Conservation (phyloP, 2,888 invertebrate genomes). For the Gisinianus flammeolus region DNA sequence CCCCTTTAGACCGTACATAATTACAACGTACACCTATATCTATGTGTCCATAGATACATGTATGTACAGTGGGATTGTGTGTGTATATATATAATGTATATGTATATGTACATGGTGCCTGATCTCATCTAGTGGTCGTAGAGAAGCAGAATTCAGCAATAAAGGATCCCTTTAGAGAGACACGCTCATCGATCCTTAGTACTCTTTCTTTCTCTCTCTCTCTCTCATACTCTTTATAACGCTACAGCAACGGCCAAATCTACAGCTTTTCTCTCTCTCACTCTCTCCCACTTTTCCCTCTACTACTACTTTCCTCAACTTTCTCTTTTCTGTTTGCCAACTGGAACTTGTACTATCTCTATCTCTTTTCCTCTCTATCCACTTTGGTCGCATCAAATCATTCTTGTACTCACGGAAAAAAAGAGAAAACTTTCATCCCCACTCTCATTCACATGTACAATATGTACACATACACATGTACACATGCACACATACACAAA, state of each 20-base stretch:
- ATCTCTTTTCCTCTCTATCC: constrained; percentile 2
- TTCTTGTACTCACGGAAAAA: background rate
- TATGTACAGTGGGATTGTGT: no score
- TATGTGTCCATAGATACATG: no score
- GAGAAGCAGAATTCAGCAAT: constrained; percentile 40
- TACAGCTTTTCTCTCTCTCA: background rate
- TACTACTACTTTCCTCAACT: constrained; percentile 30
- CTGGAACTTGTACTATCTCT: constrained; percentile 14
- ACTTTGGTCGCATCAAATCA: constrained; percentile 34
- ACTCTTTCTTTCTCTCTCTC: constrained; percentile 20
- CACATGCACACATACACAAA: no score
- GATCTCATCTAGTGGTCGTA: constrained; percentile 37
- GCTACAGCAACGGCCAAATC: no score
- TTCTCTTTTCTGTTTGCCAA: constrained; percentile 38
- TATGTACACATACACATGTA: no score
- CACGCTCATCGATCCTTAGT: constrained; percentile 40
- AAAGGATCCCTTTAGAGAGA: constrained; percentile 38
- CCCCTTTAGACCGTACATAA: no score
- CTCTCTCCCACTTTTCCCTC: constrained; percentile 22
- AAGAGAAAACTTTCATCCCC: constrained; percentile 30
- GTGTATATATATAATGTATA: no score
- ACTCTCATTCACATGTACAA: background rate
- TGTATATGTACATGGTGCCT: constrained; percentile 29
- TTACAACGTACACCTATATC: no score
- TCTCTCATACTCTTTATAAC: constrained; percentile 2